phyloP scores from a whole-genome alignment of 2,113 vertebrate species.

The Mus spicilegus region DNA sequence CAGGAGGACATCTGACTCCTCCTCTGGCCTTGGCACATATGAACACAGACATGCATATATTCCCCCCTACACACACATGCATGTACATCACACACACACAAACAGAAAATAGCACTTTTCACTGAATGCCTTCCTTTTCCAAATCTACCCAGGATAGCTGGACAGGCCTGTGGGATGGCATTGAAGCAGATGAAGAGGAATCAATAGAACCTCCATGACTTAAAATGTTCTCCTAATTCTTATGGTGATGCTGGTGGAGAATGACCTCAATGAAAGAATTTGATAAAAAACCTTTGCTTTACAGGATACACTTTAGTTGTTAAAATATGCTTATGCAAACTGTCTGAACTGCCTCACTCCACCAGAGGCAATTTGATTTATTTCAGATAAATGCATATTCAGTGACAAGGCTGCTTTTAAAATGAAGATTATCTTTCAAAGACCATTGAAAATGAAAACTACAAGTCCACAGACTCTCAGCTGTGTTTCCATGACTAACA shows the following conservation, averaged over 20 bases:
- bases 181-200: neutral
- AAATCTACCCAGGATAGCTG: neutral
- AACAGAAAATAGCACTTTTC: neutral
- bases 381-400: conserved; percentile 53
- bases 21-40: neutral
- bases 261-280: neutral
- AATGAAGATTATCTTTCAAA: conserved; percentile 68
- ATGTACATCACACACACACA: neutral
- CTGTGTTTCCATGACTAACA: conserved; percentile 66
- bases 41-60: neutral
- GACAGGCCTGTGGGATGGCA: neutral
- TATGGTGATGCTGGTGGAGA: neutral
- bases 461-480: conserved; percentile 62
- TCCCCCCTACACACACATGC: neutral
- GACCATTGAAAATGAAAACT: conserved; percentile 48
- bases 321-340: conserved; percentile 37
- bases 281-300: neutral
- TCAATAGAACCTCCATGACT: neutral
- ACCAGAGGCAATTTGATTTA: conserved; percentile 61
- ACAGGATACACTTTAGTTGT: neutral
- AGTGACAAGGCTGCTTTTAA: conserved; percentile 62
- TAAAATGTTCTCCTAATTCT: neutral
- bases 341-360: neutral
- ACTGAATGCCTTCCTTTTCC: neutral
- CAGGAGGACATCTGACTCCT: neutral